phyloP scores from a whole-genome alignment of 2,113 vertebrate species.

The Herpailurus yagouaroundi region DNA sequence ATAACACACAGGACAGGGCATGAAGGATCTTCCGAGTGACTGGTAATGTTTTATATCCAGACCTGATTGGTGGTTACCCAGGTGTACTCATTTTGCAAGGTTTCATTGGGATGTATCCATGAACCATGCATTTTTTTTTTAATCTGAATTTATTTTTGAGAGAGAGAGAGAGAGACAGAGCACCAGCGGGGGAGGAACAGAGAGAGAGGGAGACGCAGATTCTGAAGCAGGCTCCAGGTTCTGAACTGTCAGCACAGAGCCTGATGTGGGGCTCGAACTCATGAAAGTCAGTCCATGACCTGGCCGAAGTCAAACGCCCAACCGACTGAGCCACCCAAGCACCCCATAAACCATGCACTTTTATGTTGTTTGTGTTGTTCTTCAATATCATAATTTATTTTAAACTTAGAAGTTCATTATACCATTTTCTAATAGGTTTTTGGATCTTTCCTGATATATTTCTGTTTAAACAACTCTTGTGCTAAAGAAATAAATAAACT shows the following conservation, averaged over 20 bases:
- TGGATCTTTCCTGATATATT: neutral
- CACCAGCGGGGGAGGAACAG: no score
- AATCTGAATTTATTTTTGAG: no score
- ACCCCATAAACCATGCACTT: neutral
- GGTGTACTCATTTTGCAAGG: neutral
- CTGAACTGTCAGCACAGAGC: no score
- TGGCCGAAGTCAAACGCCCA: no score
- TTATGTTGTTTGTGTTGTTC: neutral
- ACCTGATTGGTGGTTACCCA: neutral
- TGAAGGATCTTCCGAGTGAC: neutral
- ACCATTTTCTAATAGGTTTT: neutral
- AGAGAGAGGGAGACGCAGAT: no score
- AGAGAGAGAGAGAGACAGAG: no score
- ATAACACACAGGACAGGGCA: neutral
- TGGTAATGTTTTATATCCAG: neutral
- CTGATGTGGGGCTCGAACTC: no score
- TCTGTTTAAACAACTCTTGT: neutral
- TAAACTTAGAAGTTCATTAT: neutral
- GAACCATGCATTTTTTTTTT: neutral
- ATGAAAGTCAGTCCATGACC: no score
- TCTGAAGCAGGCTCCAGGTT: no score
- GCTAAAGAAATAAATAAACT: neutral
- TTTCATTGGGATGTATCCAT: neutral
- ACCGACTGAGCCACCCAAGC: no score
- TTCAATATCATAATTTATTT: neutral